Base-by-base conservation (phyloP, 2,113 vertebrate species). In the Mastomys natalensis region DNA sequence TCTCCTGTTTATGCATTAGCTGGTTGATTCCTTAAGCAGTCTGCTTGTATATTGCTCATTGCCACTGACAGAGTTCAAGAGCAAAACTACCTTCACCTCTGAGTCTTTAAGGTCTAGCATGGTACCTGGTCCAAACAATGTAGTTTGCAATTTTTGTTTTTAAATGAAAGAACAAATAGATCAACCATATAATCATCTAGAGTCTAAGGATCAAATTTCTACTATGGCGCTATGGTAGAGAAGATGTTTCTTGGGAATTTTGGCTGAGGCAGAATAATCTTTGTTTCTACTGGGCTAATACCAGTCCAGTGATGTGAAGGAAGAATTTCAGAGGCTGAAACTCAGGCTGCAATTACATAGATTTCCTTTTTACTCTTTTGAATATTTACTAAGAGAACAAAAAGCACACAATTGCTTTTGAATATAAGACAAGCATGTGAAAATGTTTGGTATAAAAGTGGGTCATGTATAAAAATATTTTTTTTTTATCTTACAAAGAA, bases 281-380 rank as follows among this genome's bases (percentile, higher is more conserved):
- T 91, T 58, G 19, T 85, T 97, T 97, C 51, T 68, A 88, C 72
- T 60, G 70, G 43, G 87, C 24, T 78, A 84, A 96, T 94, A 96
- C 43, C 29, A 89, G 72, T 43, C 43, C 66, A 82, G 68, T 77
- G 60, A 84, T 82, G 55, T 43, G 45, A 94, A 73, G 37, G 26
- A 22, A 55, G 37, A 85, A 81, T 90, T 77, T 88, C 37, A 48
- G 34, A 87, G 94, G 45, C 31, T 70, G 60, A 84, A 81, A 95
- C n/a, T 91, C 66, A 89, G 81, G 12, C 45, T 96, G 53, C 22
- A 53, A 48, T 82, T 93, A 90, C 92, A 62, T 76, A 90, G 29
- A 78, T 34, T 85, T 43, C 82, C 68, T 88, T 89, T 87, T 73
- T 91, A 53, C 74, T 17, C 76, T 48, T 96, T 96, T 91, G 81